These are phyloP conservation scores for Phthorimaea operculella DNA, from an alignment of 1,140 invertebrate species.

Conservation along the genomic window DNA sequence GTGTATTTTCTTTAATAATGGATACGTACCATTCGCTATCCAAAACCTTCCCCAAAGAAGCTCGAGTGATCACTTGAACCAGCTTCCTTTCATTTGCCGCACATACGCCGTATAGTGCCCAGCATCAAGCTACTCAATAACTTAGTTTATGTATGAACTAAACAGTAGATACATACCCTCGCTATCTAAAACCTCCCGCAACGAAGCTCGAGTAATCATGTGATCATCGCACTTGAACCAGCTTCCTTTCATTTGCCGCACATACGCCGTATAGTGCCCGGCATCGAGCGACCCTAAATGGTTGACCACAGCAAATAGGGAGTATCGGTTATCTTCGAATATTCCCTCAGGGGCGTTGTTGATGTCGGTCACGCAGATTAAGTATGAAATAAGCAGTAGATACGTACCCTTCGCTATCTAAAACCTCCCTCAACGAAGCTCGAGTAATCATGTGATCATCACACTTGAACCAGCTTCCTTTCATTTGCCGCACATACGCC, in stretches of 20 bases:
- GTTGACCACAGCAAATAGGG: constrained; percentile 96
- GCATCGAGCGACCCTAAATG: constrained; percentile 92
- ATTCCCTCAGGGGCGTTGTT: constrained; percentile 57
- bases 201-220: constrained; percentile 86
- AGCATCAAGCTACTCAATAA: constrained; percentile 85
- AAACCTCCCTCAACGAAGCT: constrained; percentile 87
- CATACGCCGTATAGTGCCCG: constrained; percentile 96
- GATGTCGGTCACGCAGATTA: constrained; percentile 42
- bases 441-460: constrained; percentile 94
- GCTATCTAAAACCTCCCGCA: constrained; percentile 91
- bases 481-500: constrained; percentile 91
- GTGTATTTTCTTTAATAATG: too few relatives aligned
- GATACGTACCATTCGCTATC: constrained; percentile 86
- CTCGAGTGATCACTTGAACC: constrained; percentile 95
- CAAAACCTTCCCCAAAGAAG: constrained; percentile 88
- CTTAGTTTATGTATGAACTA: too few relatives aligned
- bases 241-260: constrained; percentile 88
- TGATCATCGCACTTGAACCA: constrained; percentile 99
- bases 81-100: constrained; percentile 88
- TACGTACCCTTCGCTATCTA: constrained; percentile 90
- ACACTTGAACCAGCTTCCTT: constrained; percentile 95
- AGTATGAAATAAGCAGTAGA: too few relatives aligned
- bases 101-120: constrained; percentile 98
- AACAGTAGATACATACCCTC: constrained; percentile 76
- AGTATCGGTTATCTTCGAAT: constrained; percentile 79